Base-by-base conservation (phyloP, 2,797 vertebrate genomes). In the Rhinatrema bivittatum region DNA sequence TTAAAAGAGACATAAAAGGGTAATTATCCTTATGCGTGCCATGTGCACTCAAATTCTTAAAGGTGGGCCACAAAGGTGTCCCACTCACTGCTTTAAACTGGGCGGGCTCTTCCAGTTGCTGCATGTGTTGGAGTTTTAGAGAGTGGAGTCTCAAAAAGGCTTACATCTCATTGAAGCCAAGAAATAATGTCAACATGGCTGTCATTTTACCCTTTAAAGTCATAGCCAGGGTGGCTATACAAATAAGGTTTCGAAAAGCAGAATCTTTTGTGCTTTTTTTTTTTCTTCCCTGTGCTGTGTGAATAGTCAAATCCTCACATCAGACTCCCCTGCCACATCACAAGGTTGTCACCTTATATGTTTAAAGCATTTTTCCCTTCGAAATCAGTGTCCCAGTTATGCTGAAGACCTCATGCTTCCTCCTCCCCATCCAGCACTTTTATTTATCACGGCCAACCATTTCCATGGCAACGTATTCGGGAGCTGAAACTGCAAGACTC, bases 401-500 rank as follows among this genome's bases (percentile, higher is more conserved):
- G 68, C 68, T 0, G 45, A 59, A 74, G 71, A 74, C 72, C 73
- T 72, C 57, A 62, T 77, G 78, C 77, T n/a, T n/a, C n/a, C n/a
- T n/a, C n/a, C n/a, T n/a, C n/a, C n/a, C n/a, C 80, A 74, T 72
- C 52, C 57, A 76, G 74, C 74, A 82, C 76, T 80, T 79, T 78
- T 82, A 84, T 80, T 84, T 85, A 80, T 48, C 34, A 72, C 70
- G 72, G 78, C 72, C 56, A 78, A 66, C 62, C 58, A 57, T 86
- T 74, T 78, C 82, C 81, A 83, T 86, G 78, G 79, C 70, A 85
- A 85, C 82, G 43, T 53, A 62, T 77, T 72, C 65, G 65, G 65
- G 70, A 68, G 56, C 65, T 40, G 68, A 72, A 62, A 70, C 60
- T 60, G 52, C 29, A 57, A 60, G 75, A 68, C 56, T 65, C 67